Evolutionary conservation across 2,797 vertebrate species (phyloP).

Genomic region (Anomalospiza imberbis): DNA sequence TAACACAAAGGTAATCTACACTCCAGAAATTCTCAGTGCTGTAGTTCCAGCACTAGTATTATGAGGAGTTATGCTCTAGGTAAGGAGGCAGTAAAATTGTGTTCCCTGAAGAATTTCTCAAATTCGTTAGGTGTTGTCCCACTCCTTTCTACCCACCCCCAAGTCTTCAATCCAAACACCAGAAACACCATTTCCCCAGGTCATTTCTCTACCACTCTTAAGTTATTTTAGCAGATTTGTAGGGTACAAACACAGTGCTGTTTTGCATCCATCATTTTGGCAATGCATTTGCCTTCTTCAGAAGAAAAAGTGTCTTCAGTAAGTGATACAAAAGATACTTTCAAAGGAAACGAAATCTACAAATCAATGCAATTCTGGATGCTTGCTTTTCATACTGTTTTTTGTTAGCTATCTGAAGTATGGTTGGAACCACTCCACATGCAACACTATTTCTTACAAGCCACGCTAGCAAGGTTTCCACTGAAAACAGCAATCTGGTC

Average conservation of each 20-base stretch:
- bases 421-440: not conserved
- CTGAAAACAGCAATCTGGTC: not conserved
- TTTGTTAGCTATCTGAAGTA: slow-evolving; percentile 6
- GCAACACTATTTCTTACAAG: not conserved
- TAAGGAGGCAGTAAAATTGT: slow-evolving; percentile 13
- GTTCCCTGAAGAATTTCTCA: slow-evolving; percentile 29
- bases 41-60: not conserved
- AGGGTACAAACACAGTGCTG: not conserved
- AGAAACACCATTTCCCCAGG: not conserved
- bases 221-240: not conserved
- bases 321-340: not conserved
- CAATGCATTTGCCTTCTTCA: slow-evolving; percentile 10
- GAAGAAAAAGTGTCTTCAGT: not conserved
- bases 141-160: not conserved
- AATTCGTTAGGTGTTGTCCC: not conserved
- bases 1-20: not conserved
- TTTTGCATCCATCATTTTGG: slow-evolving; percentile 21
- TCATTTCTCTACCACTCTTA: not conserved
- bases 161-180: not conserved
- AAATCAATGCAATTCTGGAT: slow-evolving; percentile 5
- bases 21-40: not conserved
- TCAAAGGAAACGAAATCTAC: not conserved
- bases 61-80: not conserved
- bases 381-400: not conserved
- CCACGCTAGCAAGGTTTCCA: not conserved